Evolutionary conservation across 2,888 invertebrate species (phyloP).

Genomic region (Galerucella nymphaeae): DNA sequence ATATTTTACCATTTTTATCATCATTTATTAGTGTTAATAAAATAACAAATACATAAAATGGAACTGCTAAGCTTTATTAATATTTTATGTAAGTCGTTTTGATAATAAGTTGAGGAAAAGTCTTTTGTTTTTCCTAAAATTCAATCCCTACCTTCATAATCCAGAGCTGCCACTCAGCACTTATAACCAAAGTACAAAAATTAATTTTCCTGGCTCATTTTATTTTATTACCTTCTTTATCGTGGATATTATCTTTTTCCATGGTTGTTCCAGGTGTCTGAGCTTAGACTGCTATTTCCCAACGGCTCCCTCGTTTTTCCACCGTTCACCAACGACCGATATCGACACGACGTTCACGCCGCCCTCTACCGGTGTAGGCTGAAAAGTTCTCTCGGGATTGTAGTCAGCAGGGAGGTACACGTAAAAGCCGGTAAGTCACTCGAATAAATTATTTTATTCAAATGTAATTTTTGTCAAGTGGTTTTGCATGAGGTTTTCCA

Average conservation of each 20-base stretch:
- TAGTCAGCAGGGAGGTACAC: slow-evolving; percentile 87
- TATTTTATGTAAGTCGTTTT: neutral
- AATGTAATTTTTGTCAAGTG: slow-evolving; percentile 8
- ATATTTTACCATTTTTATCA: no score
- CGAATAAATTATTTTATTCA: slow-evolving; percentile 13
- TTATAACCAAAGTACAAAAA: slow-evolving; percentile 32
- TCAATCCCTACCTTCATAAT: slow-evolving; percentile 22
- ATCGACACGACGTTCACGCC: slow-evolving; percentile 86
- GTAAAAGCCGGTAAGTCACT: slow-evolving; percentile 84
- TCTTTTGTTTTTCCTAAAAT: slow-evolving; percentile 10
- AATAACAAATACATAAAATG: no score
- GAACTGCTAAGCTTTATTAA: no score
- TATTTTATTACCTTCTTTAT: slow-evolving; percentile 26
- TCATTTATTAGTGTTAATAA: no score
- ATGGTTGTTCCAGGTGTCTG: slow-evolving; percentile 68
- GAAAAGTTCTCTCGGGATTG: slow-evolving; percentile 77
- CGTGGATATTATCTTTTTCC: slow-evolving; percentile 25
- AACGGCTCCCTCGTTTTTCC: slow-evolving; percentile 90
- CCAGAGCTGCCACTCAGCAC: slow-evolving; percentile 17
- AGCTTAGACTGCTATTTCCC: slow-evolving; percentile 78
- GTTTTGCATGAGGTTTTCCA: slow-evolving; percentile 12
- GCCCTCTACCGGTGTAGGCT: slow-evolving; percentile 81
- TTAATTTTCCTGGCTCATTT: slow-evolving; percentile 21
- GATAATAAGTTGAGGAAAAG: neutral
- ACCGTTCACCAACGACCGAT: slow-evolving; percentile 84